Evolutionary conservation across 2,797 vertebrate species (phyloP).

Genomic region (Choloepus didactylus): DNA sequence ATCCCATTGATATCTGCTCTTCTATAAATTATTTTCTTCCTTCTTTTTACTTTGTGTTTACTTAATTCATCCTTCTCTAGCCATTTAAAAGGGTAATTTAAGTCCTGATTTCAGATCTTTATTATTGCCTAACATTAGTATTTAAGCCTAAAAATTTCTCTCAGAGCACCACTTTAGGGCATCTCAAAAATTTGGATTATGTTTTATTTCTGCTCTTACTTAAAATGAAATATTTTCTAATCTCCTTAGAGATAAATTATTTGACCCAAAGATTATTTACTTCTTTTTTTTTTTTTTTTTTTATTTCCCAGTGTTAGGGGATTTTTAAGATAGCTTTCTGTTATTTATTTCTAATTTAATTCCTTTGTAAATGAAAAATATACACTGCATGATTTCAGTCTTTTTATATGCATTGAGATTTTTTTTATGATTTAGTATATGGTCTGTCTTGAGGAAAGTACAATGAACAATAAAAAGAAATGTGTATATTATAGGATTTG

Average conservation of each 20-base stretch:
- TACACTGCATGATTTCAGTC: not conserved
- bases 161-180: not conserved
- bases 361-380: not conserved
- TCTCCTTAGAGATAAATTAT: not conserved
- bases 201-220: not conserved
- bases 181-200: not conserved
- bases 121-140: not conserved
- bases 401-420: not conserved
- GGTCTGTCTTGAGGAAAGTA: not conserved
- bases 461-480: not conserved
- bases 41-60: not conserved
- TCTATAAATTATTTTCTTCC: not conserved
- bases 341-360: not conserved
- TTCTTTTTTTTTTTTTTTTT: not conserved
- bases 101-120: not conserved
- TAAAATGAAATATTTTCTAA: not conserved
- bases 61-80: not conserved
- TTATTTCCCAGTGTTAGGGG: not conserved
- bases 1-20: not conserved
- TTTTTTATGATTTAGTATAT: not conserved
- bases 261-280: not conserved
- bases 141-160: not conserved
- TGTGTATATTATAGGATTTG: not conserved
- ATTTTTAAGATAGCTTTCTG: not conserved
- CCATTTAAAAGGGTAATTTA: not conserved